Percentiles rank a stretch among this genome's conserved stretches.
Evolutionary conservation across 2,797 vertebrate genomes (phyloP).

Genomic region (Lacerta viridis): DNA sequence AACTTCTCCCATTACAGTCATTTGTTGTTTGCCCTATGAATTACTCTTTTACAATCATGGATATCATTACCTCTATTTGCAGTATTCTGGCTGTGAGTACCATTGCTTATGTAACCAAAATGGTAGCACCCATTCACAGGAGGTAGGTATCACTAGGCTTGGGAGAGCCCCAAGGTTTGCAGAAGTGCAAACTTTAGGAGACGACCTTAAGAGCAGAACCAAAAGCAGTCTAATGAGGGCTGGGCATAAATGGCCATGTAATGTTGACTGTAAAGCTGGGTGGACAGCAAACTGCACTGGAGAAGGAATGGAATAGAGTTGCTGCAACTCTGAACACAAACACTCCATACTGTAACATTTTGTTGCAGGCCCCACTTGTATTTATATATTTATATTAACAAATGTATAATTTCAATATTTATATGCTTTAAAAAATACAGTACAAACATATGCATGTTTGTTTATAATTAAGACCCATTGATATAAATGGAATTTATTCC

Average conservation of each 20-base stretch:
- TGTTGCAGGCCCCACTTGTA: neutral
- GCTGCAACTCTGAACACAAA: no score
- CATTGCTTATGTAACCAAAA: neutral
- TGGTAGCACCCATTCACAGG: neutral
- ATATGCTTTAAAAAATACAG: neutral
- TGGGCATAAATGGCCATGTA: neutral
- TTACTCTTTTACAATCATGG: no score
- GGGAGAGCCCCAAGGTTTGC: neutral
- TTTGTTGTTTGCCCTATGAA: no score
- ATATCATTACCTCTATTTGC: neutral
- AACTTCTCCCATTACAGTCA: neutral
- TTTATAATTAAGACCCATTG: no score
- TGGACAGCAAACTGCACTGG: neutral
- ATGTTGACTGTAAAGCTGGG: neutral
- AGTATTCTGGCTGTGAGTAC: neutral
- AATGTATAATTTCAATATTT: neutral
- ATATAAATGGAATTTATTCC: no score
- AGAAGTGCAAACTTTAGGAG: neutral
- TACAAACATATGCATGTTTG: neutral
- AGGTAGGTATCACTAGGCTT: neutral
- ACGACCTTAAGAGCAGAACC: neutral
- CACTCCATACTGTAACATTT: no score
- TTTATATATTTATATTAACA: neutral
- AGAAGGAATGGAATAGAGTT: neutral
- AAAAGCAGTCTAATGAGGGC: neutral